A percentile compares a stretch with the other conserved stretches of the same genome.
Conservation (phyloP, 2,113 vertebrate genomes). For the Balaeniceps rex region DNA sequence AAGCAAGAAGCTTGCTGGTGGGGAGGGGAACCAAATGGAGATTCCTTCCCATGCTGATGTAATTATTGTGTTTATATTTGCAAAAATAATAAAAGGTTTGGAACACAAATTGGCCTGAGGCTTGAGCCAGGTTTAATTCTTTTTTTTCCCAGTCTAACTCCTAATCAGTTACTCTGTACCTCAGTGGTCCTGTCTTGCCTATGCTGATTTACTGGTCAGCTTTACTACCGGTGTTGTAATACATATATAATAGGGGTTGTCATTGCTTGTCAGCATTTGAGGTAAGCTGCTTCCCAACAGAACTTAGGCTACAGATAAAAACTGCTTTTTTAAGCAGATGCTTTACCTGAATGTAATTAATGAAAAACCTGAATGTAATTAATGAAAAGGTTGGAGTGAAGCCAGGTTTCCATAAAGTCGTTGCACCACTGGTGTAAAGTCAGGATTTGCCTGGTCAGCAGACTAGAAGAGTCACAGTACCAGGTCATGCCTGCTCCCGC, state of each 20-base stretch:
- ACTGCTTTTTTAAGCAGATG: not conserved
- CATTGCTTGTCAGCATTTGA: not conserved
- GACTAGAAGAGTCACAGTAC: rapidly evolving
- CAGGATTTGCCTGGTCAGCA: not conserved
- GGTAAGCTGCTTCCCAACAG: not conserved
- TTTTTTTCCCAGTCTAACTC: not conserved
- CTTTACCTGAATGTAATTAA: not conserved
- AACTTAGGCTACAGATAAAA: not conserved
- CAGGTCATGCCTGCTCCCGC: no score
- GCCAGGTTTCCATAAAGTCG: not conserved
- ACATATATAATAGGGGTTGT: not conserved
- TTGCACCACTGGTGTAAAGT: not conserved
- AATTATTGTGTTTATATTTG: conserved; percentile 6
- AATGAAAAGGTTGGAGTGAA: not conserved
- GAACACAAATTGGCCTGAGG: not conserved
- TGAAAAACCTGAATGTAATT: not conserved
- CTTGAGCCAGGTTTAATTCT: not conserved
- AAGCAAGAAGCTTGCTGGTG: not conserved
- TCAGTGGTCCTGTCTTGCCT: not conserved
- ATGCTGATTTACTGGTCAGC: not conserved
- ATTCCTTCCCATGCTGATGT: not conserved
- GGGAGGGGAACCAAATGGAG: not conserved
- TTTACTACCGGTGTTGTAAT: not conserved
- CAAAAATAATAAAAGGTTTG: not conserved
- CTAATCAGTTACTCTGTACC: not conserved